Conservation (phyloP, 2,113 vertebrate species). For the Colius striatus region DNA sequence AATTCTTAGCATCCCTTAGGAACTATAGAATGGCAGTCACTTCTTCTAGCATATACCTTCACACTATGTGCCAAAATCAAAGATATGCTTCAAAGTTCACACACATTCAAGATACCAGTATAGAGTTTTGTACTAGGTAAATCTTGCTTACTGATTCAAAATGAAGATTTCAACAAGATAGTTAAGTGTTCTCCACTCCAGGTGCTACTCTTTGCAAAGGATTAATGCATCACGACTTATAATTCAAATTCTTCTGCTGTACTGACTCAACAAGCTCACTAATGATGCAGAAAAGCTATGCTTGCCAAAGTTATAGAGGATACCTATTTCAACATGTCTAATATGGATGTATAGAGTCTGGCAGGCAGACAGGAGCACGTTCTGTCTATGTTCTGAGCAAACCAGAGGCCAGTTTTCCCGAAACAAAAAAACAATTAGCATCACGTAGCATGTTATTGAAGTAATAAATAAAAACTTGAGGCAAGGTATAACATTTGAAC, state of each 20-base stretch:
- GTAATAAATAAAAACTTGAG: neutral
- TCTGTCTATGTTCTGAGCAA: neutral
- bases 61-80: neutral
- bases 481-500: neutral
- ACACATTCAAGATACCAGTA: neutral
- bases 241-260: neutral
- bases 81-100: neutral
- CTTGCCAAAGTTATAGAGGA: neutral
- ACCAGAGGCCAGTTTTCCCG: neutral
- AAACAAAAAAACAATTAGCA: accelerated
- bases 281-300: neutral
- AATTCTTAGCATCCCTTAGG: neutral
- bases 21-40: neutral
- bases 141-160: neutral
- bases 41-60: neutral
- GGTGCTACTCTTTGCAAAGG: neutral
- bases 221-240: neutral
- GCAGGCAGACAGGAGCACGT: neutral
- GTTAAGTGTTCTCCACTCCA: neutral
- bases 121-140: neutral
- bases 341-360: neutral
- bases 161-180: neutral
- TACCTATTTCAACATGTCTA: neutral
- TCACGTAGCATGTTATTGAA: accelerated
- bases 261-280: neutral